Evolutionary conservation across 1,140 invertebrate genomes (phyloP).

Genomic region (Drosophila guanche): DNA sequence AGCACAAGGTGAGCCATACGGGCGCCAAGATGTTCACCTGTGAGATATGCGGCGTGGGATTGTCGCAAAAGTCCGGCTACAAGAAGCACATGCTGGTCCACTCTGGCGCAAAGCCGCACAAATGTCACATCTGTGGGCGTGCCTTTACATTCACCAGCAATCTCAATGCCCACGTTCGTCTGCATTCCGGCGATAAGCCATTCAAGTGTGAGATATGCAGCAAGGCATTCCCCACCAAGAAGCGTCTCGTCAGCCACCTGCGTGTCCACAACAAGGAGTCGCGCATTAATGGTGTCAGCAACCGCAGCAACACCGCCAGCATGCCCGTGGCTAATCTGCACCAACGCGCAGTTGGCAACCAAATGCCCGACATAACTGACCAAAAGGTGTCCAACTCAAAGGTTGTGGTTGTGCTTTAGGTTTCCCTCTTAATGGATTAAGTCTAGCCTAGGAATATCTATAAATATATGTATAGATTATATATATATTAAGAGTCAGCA

Average conservation of each 20-base stretch:
- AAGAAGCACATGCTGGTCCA: conserved; percentile 82
- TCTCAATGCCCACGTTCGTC: conserved; percentile 84
- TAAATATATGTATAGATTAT: neutral
- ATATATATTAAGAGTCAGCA: too few relatives aligned
- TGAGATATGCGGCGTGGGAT: conserved; percentile 78
- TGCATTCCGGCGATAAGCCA: conserved; percentile 89
- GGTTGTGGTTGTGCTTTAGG: conserved; percentile 64
- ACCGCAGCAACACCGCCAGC: too few relatives aligned
- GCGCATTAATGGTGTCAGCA: conserved; percentile 10
- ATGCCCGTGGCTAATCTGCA: too few relatives aligned
- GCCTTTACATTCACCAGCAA: conserved; percentile 81
- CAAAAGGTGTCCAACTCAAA: conserved; percentile 65
- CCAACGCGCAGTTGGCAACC: too few relatives aligned
- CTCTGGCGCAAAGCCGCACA: conserved; percentile 75
- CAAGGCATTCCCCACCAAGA: conserved; percentile 73
- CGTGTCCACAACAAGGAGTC: conserved; percentile 67
- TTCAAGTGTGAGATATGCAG: conserved; percentile 68
- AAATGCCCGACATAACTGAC: conserved; percentile 45
- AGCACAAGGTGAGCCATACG: conserved; percentile 78
- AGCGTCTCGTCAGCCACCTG: conserved; percentile 69
- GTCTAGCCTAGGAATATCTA: conserved; percentile 19
- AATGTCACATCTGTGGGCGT: conserved; percentile 73
- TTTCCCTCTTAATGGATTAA: conserved; percentile 9
- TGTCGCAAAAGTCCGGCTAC: conserved; percentile 81
- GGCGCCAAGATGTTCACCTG: conserved; percentile 78